These are phyloP conservation scores for Lateolabrax maculatus DNA, from an alignment of 2,797 vertebrate genomes.

Conservation along the genomic window DNA sequence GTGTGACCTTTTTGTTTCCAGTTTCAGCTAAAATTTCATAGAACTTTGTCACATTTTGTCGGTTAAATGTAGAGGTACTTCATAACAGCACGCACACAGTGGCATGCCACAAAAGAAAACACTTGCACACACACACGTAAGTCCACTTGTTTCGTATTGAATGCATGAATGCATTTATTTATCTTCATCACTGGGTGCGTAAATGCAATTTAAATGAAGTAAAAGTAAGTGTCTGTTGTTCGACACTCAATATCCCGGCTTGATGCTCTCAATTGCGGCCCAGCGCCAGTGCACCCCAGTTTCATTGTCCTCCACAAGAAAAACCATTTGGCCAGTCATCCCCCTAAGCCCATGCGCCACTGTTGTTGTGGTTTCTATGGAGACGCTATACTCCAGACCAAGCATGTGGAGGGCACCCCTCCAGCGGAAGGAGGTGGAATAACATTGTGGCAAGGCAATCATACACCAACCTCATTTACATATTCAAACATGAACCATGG, in stretches of 20 bases:
- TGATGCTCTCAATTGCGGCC: slow-evolving; percentile 55
- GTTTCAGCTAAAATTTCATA: background rate
- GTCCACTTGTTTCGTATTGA: slow-evolving; percentile 16
- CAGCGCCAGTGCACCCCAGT: slow-evolving; percentile 58
- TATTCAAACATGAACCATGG: slow-evolving; percentile 82
- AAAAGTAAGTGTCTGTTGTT: slow-evolving; percentile 60
- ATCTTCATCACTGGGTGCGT: slow-evolving; percentile 35
- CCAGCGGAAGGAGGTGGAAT: slow-evolving; percentile 80
- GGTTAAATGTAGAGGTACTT: background rate
- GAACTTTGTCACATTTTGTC: background rate
- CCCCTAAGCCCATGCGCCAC: slow-evolving; percentile 85
- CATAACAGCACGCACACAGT: slow-evolving; percentile 18
- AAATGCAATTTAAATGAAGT: slow-evolving; percentile 61
- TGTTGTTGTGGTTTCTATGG: slow-evolving; percentile 88
- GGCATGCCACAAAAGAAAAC: background rate
- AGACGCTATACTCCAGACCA: slow-evolving; percentile 81
- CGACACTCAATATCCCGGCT: slow-evolving; percentile 55
- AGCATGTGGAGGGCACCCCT: slow-evolving; percentile 80
- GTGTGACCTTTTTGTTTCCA: background rate
- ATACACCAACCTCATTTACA: slow-evolving; percentile 78
- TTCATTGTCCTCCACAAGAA: slow-evolving; percentile 72
- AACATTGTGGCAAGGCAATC: slow-evolving; percentile 79
- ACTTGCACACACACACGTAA: slow-evolving; percentile 2
- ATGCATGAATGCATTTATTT: slow-evolving; percentile 39
- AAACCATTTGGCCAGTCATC: slow-evolving; percentile 68